Percentiles rank a stretch among this genome's conserved stretches.
phyloP scores from a whole-genome alignment of 1,140 invertebrate genomes.

The Protaetia brevitarsis region DNA sequence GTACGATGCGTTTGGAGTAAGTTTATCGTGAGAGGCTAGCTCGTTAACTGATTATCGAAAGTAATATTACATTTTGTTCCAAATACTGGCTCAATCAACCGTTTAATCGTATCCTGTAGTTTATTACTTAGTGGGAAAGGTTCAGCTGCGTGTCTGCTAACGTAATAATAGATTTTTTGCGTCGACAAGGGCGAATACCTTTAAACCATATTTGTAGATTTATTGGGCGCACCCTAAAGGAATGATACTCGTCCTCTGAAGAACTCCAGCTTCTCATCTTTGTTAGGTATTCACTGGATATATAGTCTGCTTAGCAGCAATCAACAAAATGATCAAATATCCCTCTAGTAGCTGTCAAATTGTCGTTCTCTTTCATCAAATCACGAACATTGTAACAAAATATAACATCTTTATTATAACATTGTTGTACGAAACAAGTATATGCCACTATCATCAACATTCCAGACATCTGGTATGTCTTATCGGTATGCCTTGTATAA shows the following conservation, averaged over 20 bases:
- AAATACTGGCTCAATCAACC: constrained; percentile 33
- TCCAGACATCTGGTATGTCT: too few species aligned
- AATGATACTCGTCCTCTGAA: background rate
- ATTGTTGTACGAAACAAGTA: too few species aligned
- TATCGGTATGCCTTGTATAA: too few species aligned
- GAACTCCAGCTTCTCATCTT: background rate
- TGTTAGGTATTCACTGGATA: background rate
- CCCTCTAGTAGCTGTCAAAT: background rate
- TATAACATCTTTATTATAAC: too few species aligned
- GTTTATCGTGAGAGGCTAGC: background rate
- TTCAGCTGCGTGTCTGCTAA: constrained; percentile 36
- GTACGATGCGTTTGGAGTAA: background rate
- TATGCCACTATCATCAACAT: too few species aligned
- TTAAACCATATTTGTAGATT: constrained; percentile 49
- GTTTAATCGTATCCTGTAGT: constrained; percentile 43
- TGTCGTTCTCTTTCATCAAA: background rate
- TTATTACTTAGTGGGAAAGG: constrained; percentile 35
- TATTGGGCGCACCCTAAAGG: constrained; percentile 45
- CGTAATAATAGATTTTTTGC: constrained; percentile 40
- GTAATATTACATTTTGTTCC: constrained; percentile 39
- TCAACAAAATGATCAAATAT: too few species aligned
- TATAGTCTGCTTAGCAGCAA: background rate
- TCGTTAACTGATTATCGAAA: constrained; percentile 32
- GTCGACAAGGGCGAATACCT: constrained; percentile 34
- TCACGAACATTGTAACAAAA: background rate